phyloP scores from a whole-genome alignment of 2,888 invertebrate genomes.

The Trachelus iudaicus region DNA sequence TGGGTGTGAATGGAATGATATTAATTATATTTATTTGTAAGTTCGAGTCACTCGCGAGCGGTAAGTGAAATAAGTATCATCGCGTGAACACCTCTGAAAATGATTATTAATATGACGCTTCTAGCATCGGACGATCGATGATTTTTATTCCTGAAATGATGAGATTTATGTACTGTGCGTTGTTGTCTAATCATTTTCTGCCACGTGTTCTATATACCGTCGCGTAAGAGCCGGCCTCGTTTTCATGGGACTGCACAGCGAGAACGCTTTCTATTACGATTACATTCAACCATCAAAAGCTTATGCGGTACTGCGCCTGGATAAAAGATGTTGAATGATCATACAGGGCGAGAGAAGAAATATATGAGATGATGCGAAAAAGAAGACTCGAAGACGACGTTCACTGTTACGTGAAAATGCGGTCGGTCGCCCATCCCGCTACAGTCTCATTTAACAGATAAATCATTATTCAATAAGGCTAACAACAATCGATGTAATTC shows the following conservation, averaged over 20 bases:
- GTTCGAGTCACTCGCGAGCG: constrained; percentile 24
- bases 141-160: background rate
- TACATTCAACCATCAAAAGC: background rate
- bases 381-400: too few species aligned
- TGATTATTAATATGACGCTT: background rate
- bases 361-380: background rate
- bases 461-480: constrained; percentile 28
- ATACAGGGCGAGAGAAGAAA: background rate
- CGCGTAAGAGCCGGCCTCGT: background rate
- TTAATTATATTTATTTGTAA: constrained; percentile 20
- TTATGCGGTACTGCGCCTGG: background rate
- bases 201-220: background rate
- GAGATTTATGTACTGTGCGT: background rate
- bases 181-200: background rate
- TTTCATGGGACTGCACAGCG: background rate
- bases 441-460: background rate
- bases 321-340: background rate
- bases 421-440: background rate
- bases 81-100: background rate
- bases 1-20: constrained; percentile 20
- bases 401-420: background rate
- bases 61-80: background rate
- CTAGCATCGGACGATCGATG: background rate
- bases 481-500: constrained; percentile 23
- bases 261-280: background rate